Conservation (phyloP, 2,113 vertebrate species). For the Antigone vipio region DNA sequence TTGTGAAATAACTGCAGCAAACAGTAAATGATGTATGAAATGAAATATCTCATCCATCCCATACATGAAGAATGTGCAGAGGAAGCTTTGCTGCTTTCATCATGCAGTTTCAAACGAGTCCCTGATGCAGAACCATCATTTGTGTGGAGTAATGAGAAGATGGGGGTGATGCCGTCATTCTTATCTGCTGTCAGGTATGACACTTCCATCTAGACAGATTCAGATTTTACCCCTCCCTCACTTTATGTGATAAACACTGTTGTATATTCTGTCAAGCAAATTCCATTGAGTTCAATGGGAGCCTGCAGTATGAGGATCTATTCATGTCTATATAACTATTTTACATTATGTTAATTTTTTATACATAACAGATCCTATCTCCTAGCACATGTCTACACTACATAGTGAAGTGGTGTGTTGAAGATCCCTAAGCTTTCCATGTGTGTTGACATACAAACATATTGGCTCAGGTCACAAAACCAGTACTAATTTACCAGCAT, state of each 20-base stretch:
- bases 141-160: background rate
- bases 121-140: constrained; percentile 10
- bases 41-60: constrained; percentile 37
- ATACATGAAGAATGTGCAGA: constrained; percentile 3
- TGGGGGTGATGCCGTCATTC: constrained; percentile 23
- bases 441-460: background rate
- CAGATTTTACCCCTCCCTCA: background rate
- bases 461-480: background rate
- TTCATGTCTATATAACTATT: background rate
- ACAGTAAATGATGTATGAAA: constrained; percentile 64
- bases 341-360: background rate
- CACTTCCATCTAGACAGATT: background rate
- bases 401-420: background rate
- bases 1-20: constrained; percentile 48
- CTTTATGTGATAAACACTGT: background rate
- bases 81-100: constrained; percentile 26
- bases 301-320: background rate
- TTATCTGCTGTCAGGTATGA: background rate
- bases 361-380: background rate
- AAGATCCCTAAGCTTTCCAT: background rate
- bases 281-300: background rate
- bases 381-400: background rate
- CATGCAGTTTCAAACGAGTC: background rate
- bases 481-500: background rate
- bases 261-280: background rate